phyloP scores from a whole-genome alignment of 1,140 invertebrate species.

The Drosophila dunni region DNA sequence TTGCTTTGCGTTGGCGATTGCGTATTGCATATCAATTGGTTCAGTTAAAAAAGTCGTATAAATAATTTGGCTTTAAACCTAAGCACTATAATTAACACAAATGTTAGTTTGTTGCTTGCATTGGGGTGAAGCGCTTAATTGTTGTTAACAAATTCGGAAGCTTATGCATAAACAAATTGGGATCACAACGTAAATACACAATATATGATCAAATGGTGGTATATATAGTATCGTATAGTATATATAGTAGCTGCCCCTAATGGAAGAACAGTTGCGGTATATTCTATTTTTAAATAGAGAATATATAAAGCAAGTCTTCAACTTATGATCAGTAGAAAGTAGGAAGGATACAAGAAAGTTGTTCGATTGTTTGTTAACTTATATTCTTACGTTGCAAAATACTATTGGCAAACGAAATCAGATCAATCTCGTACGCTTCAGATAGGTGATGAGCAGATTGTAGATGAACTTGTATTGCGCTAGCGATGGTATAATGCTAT shows the following conservation, averaged over 20 bases:
- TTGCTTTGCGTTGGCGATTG: constrained; percentile 62
- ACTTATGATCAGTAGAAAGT: not conserved
- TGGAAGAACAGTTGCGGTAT: constrained; percentile 39
- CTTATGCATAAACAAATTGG: constrained; percentile 46
- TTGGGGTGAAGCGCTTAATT: constrained; percentile 42
- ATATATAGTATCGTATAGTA: constrained; percentile 23
- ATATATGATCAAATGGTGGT: constrained; percentile 39
- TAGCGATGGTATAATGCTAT: constrained; percentile 93
- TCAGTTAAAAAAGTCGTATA: constrained; percentile 56
- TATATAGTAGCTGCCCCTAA: constrained; percentile 25
- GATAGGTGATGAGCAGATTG: constrained; percentile 92
- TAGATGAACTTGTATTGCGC: constrained; percentile 96
- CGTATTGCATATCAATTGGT: constrained; percentile 60
- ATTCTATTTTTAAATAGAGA: constrained; percentile 17
- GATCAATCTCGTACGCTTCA: constrained; percentile 94
- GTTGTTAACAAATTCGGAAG: constrained; percentile 56
- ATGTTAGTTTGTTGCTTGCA: constrained; percentile 30
- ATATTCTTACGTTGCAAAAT: constrained; percentile 46
- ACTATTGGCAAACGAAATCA: constrained; percentile 76
- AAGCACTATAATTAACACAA: constrained; percentile 64
- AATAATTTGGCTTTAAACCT: constrained; percentile 76
- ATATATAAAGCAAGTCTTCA: constrained; percentile 36
- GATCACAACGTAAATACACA: constrained; percentile 39
- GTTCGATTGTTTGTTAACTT: constrained; percentile 44
- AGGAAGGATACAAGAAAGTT: constrained; percentile 33